Base-by-base conservation (phyloP, 2,888 invertebrate genomes). In the Trisateles emortualis region DNA sequence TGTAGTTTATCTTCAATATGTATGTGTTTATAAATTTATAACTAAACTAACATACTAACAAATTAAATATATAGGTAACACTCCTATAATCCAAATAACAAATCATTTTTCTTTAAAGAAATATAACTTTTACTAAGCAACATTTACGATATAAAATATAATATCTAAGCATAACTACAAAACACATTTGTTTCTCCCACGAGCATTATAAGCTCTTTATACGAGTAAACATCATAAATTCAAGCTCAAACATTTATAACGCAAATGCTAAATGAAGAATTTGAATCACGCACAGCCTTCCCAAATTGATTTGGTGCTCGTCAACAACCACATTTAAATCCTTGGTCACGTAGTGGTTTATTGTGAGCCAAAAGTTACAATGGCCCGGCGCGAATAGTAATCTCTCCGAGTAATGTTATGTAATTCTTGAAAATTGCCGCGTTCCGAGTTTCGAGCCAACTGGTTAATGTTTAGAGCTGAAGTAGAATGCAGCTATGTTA, bases 351-450 rank as follows among this genome's bases (percentile, higher is more conserved):
- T 87, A 52, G 78, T 61, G 68, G 78, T 88, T 89, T 89, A 90
- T 88, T 87, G 87, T 87, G 84, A 83, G 83, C 82, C 82, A 83
- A 84, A 88, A 87, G 88, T 88, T 88, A 88, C 86, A 87, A 86
- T 82, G 76, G 72, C 70, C 69, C 60, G 68, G 64, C 68, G 68
- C 75, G 82, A 71, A 71, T 71, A 68, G 86, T 84, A 87, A 86
- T 86, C 81, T 81, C 64, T 69, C 64, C 36, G 62, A 68, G 74
- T 76, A 78, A 81, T 77, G 81, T 86, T 84, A 79, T 78, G 83
- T 85, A 83, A 86, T 84, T 80, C 82, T 74, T 74, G 81, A 78
- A 76, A 81, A 85, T 83, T 77, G 83, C 59, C 57, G 59, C 33
- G 19, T 39, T 52, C 42, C 26, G 13, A 39, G 36, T n/a, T n/a